Conservation (phyloP, 2,113 vertebrate species). For the Clupea harengus region DNA sequence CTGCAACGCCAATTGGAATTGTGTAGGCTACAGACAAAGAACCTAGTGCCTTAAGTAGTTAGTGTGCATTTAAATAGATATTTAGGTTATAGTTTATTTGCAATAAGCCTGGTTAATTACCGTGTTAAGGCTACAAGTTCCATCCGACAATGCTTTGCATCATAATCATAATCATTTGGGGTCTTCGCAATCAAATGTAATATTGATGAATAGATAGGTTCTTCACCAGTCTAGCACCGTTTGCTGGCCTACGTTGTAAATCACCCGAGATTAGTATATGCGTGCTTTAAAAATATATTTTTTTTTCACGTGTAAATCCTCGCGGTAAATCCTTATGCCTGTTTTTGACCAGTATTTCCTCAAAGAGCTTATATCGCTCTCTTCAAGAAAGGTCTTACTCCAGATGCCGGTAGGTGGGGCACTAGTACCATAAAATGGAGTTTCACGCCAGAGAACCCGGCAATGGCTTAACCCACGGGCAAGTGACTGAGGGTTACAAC, state of each 20-base stretch:
- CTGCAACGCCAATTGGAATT: not conserved
- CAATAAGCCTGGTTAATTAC: not conserved
- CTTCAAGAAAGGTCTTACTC: conserved; percentile 21
- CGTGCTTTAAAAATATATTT: not conserved
- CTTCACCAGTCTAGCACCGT: not conserved
- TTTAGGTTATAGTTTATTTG: not conserved
- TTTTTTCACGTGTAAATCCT: not conserved
- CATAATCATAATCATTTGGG: not conserved
- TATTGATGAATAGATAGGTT: not conserved
- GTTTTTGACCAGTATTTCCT: not conserved
- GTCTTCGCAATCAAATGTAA: not conserved
- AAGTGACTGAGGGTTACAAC: conserved; percentile 16
- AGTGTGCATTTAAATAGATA: not conserved
- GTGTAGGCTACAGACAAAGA: not conserved
- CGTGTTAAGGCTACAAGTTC: not conserved
- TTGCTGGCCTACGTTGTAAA: not conserved
- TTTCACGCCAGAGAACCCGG: conserved; percentile 21
- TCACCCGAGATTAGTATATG: not conserved
- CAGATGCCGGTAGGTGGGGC: conserved; percentile 57
- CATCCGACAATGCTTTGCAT: not conserved
- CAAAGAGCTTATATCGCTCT: not conserved
- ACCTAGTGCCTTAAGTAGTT: not conserved
- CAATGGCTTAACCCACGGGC: conserved; percentile 33
- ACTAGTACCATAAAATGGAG: conserved; percentile 49
- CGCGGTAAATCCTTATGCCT: not conserved